Evolutionary conservation across 2,888 invertebrate genomes (phyloP).

Genomic region (Rapana venosa): DNA sequence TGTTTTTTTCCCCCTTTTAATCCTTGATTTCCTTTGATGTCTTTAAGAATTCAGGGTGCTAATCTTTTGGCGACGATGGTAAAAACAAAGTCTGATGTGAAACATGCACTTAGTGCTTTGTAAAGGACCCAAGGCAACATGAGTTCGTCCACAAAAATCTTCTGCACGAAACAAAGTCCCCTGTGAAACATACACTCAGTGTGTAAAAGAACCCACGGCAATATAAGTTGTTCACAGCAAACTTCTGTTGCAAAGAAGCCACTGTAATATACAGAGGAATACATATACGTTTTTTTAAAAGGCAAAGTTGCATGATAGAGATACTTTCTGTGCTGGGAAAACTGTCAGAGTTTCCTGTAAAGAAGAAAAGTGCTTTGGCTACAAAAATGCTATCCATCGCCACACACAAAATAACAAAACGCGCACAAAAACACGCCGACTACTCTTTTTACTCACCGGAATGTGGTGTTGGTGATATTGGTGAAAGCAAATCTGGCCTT

Average conservation of each 20-base stretch:
- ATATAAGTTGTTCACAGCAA: background rate
- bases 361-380: no score
- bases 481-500: constrained; percentile 74
- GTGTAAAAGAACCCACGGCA: background rate
- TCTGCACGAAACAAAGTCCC: background rate
- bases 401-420: background rate
- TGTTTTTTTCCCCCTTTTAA: no score
- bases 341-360: no score
- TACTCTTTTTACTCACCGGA: constrained; percentile 72
- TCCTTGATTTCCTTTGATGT: no score
- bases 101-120: no score
- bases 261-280: no score
- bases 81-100: no score
- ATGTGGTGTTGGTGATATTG: constrained; percentile 73
- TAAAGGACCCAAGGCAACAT: background rate
- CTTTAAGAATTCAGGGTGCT: no score
- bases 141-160: background rate
- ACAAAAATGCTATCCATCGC: background rate
- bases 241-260: background rate
- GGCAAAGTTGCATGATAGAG: no score
- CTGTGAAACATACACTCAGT: background rate
- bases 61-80: no score
- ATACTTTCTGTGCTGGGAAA: no score
- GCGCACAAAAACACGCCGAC: background rate
- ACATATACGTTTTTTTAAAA: no score